Percentiles rank a stretch among this genome's conserved stretches.
Evolutionary conservation across 2,797 vertebrate genomes (phyloP).

Genomic region (Tangara arthus): DNA sequence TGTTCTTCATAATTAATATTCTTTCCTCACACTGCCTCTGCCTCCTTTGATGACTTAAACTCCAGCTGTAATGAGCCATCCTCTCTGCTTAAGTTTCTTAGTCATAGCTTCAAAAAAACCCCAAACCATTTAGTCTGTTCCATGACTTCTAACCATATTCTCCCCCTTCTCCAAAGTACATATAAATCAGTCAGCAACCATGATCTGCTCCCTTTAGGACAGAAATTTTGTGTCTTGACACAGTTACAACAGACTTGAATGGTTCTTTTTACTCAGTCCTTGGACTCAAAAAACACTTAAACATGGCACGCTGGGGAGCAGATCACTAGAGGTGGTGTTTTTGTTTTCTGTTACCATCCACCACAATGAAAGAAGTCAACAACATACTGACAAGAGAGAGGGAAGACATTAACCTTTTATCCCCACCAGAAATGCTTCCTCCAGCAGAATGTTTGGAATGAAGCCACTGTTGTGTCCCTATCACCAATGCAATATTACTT

Average conservation of each 20-base stretch:
- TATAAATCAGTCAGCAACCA: background rate
- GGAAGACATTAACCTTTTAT: background rate
- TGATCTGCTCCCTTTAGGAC: background rate
- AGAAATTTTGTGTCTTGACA: background rate
- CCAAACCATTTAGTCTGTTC: background rate
- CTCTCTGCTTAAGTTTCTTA: background rate
- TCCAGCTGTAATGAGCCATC: background rate
- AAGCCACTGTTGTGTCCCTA: background rate
- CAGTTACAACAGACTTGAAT: background rate
- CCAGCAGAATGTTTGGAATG: background rate
- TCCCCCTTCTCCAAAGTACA: background rate
- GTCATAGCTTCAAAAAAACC: background rate
- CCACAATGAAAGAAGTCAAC: background rate
- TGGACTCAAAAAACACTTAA: background rate
- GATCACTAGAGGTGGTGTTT: background rate
- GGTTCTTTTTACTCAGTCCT: background rate
- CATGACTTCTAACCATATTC: background rate
- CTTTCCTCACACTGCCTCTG: constrained; percentile 16
- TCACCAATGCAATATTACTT: background rate
- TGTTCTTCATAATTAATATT: constrained; percentile 37
- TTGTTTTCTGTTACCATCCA: background rate
- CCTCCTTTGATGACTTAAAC: constrained; percentile 2
- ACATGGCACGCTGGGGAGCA: background rate
- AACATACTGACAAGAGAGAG: background rate
- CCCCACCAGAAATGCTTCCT: background rate